A percentile compares a stretch with the other conserved stretches of the same genome.
Evolutionary conservation across 1,140 invertebrate species (phyloP).

Genomic region (Phortica variegata): DNA sequence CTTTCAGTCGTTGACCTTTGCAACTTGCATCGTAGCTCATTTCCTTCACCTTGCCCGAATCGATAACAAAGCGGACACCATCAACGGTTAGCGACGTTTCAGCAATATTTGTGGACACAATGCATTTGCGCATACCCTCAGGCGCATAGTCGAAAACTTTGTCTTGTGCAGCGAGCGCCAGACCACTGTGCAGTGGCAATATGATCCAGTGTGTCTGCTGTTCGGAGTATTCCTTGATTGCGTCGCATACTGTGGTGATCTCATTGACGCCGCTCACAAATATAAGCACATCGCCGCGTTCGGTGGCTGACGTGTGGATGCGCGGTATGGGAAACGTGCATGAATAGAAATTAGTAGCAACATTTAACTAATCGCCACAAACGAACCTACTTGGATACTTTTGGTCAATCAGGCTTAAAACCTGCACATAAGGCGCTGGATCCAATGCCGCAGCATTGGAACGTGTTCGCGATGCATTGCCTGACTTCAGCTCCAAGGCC

Average conservation of each 20-base stretch:
- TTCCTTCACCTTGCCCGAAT: slow-evolving; percentile 96
- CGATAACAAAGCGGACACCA: slow-evolving; percentile 95
- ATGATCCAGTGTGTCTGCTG: slow-evolving; percentile 89
- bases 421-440: slow-evolving; percentile 87
- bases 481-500: slow-evolving; percentile 63
- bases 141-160: slow-evolving; percentile 98
- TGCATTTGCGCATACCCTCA: slow-evolving; percentile 92
- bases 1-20: slow-evolving; percentile 86
- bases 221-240: slow-evolving; percentile 80
- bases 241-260: slow-evolving; percentile 88
- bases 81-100: slow-evolving; percentile 99
- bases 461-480: slow-evolving; percentile 50
- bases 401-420: slow-evolving; percentile 88
- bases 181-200: slow-evolving; percentile 89
- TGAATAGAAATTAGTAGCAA: not conserved
- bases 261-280: slow-evolving; percentile 96
- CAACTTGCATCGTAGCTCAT: slow-evolving; percentile 91
- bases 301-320: slow-evolving; percentile 68
- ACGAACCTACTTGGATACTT: slow-evolving; percentile 77
- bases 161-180: slow-evolving; percentile 94
- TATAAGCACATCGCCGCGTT: slow-evolving; percentile 93
- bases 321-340: not conserved
- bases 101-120: slow-evolving; percentile 98
- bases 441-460: slow-evolving; percentile 62
- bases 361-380: not conserved